Evolutionary conservation across 2,797 vertebrate genomes (phyloP), one percentile per base, ranked within the genome.

Genomic region (Rhyacichthys aspro): DNA sequence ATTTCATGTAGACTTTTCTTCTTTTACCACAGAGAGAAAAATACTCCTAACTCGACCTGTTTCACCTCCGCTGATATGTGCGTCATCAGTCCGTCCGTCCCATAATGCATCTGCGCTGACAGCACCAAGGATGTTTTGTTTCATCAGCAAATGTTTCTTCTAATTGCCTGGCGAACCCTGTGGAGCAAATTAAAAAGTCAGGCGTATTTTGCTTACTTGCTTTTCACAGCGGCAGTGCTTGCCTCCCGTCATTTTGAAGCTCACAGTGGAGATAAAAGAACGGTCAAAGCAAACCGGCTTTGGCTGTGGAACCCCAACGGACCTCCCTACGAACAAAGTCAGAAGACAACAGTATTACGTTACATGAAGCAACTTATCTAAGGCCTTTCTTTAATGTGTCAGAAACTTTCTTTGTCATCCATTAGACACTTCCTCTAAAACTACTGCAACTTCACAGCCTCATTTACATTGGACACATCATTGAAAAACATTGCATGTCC

Each of bases 151-250:
- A 36, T 72, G 64, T 50, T 67, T 63, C 47, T 60, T 71, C 67
- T 76, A 78, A 79, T 76, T 78, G 70, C 67, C 49, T 66, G 33
- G n/a, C 15, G 42, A 72, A 73, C 85, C 70, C 64, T 43, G 69
- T 47, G 67, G 82, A 80, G 66, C 66, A 80, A 78, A 78, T 86
- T 73, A 83, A 70, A 81, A 82, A 78, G 59, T 73, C 55, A 17
- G 53, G 1, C 1, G 14, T 36, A 16, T 76, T 76, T 55, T 70
- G 69, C 73, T 79, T 66, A 55, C 69, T 83, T 49, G 64, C 68
- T 52, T 67, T 76, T 70, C 39, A 15, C 63, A 44, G 42, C 60
- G 50, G 56, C 39, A 39, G 10, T 14, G 5, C 49, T 56, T 49
- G 5, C 59, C 46, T 19, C 33, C 48, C 18, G 15, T 17, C 23